These are phyloP conservation scores for Palaemon carinicauda DNA, from an alignment of 1,140 invertebrate species.

Conservation along the genomic window DNA sequence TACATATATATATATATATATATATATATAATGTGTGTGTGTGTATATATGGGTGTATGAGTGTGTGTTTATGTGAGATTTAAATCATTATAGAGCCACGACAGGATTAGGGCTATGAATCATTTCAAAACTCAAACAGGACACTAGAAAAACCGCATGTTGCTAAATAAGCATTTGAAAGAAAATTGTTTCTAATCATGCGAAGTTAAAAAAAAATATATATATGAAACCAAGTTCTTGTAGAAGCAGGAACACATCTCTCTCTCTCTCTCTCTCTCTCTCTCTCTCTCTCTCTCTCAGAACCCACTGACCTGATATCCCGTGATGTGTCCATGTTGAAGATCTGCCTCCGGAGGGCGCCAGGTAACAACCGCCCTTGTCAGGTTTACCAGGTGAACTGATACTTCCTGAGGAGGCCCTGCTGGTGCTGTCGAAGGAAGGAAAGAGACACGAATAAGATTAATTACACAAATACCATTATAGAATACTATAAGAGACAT, in stretches of 20 bases:
- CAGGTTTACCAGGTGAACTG: conserved; percentile 53
- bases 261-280: background rate
- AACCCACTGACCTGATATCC: conserved; percentile 49
- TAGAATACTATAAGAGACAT: background rate
- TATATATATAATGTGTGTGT: background rate
- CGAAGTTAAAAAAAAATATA: too few relatives aligned
- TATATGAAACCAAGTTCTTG: too few relatives aligned
- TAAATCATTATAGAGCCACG: too few relatives aligned
- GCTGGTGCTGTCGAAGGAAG: conserved; percentile 25
- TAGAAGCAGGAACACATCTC: too few relatives aligned
- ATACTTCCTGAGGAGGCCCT: conserved; percentile 52
- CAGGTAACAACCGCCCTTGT: conserved; percentile 39
- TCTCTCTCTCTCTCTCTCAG: background rate
- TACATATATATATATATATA: background rate
- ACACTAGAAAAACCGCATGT: too few relatives aligned
- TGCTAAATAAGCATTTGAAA: too few relatives aligned
- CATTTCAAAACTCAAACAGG: too few relatives aligned
- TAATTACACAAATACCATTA: background rate
- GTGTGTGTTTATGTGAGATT: too few relatives aligned
- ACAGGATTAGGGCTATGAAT: too few relatives aligned
- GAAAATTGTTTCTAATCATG: too few relatives aligned
- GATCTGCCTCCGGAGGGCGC: conserved; percentile 38
- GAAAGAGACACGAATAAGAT: background rate
- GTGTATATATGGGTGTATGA: background rate
- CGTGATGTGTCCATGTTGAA: conserved; percentile 51